phyloP scores from a whole-genome alignment of 2,113 vertebrate genomes.

The Hystrix cristata region DNA sequence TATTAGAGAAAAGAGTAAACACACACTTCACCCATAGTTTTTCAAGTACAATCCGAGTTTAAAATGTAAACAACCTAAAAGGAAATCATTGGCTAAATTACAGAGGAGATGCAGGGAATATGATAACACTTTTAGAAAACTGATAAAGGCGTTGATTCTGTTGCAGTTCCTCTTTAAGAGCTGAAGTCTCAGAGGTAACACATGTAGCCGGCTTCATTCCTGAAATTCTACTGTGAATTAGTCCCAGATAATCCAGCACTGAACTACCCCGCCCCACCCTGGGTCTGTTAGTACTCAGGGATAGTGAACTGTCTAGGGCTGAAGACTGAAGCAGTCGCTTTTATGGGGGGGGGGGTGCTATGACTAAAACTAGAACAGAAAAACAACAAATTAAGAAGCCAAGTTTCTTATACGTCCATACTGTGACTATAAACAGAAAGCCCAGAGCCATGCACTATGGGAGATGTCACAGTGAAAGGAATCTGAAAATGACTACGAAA shows the following conservation, averaged over 20 bases:
- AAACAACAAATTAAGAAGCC: slow-evolving; percentile 5
- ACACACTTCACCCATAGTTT: neutral
- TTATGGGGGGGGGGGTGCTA: neutral
- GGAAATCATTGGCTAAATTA: neutral
- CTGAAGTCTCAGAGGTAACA: slow-evolving; percentile 24
- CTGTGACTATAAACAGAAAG: slow-evolving; percentile 27
- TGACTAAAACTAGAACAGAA: slow-evolving; percentile 47
- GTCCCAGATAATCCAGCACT: neutral
- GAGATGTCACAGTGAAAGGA: neutral
- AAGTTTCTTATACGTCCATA: neutral
- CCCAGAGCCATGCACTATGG: neutral
- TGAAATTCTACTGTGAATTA: slow-evolving; percentile 67
- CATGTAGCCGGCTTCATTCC: slow-evolving; percentile 22
- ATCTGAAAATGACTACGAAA: neutral
- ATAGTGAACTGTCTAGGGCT: neutral
- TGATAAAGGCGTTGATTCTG: neutral
- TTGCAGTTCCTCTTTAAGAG: neutral
- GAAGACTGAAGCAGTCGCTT: neutral
- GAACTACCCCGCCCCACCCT: neutral
- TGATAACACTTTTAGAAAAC: slow-evolving; percentile 4
- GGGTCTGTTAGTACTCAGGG: neutral
- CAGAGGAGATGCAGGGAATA: neutral
- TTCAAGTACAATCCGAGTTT: slow-evolving; percentile 28
- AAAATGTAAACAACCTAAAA: slow-evolving; percentile 14
- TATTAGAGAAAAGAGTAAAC: neutral